Base-by-base conservation (phyloP, 2,113 vertebrate species). In the Carassius gibelio region DNA sequence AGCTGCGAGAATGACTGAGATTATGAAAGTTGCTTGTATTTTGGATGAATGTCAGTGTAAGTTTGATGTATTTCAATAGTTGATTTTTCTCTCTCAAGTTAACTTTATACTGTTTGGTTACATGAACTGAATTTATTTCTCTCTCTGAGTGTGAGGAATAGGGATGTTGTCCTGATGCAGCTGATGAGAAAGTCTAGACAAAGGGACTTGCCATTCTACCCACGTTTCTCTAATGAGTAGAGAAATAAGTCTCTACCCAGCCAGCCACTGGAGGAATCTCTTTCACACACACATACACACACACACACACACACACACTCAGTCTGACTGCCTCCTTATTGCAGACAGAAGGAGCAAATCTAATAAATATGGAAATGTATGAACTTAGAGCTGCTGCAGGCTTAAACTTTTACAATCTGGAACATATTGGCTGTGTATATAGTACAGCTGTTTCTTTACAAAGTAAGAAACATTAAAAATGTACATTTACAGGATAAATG, bases 141-240 rank as follows among this genome's bases (percentile, higher is more conserved):
- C 10, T 1, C 15, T n/a, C 30, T 42, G 76, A 45, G 13, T 42
- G 34, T 42, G 17, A 75, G 42, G 10, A 75, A n/a, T 15, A 75
- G 10, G 21, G 57, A 61, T 79, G 36, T 79, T 42, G 76, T 79
- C 76, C 30, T 79, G 76, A 62, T 79, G 36, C 76, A 62, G 76
- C 57, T 42, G 76, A 79, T 79, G 57, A 79, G 72, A 80, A 79
- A 86, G 90, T 86, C 90, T 91, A 91, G 91, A 92, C 86, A 84
- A 91, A 78, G 86, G 76, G 85, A 91, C 89, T 94, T 95, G 87
- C 92, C 89, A 95, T 94, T 94, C 93, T 79, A 82, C 90, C 90
- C 93, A 94, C 93, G 92, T 89, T 81, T 89, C 86, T 84, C 83
- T 90, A 94, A 90, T 91, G 91, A 92, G 91, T 91, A 92, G 92